These are phyloP conservation scores for Pyrocephalus nanus DNA, from an alignment of 2,797 vertebrate genomes.

Conservation along the genomic window DNA sequence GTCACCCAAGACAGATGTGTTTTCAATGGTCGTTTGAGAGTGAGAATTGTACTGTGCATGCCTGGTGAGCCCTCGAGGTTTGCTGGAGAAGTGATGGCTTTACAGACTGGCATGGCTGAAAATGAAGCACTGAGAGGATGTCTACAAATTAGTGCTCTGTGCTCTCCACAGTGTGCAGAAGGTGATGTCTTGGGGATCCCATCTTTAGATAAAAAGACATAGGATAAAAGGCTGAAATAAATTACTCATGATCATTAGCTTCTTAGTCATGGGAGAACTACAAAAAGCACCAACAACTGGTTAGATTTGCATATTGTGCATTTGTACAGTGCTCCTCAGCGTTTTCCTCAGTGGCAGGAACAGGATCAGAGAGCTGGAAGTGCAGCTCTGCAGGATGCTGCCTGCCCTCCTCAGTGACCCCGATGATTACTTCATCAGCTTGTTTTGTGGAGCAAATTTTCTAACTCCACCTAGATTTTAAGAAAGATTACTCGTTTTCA, in stretches of 20 bases:
- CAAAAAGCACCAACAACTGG: background rate
- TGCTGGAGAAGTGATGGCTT: background rate
- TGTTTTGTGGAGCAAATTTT: background rate
- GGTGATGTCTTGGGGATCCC: background rate
- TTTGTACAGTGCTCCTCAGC: background rate
- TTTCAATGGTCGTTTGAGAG: background rate
- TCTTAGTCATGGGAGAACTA: background rate
- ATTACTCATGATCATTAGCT: background rate
- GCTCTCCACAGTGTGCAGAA: background rate
- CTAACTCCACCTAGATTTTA: background rate
- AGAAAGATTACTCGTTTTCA: slow-evolving; percentile 18
- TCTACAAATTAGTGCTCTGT: background rate
- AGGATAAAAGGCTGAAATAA: background rate
- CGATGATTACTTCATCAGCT: background rate
- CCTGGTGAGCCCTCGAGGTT: background rate
- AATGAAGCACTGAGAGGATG: background rate
- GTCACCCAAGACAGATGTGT: background rate
- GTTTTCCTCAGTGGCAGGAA: background rate
- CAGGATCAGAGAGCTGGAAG: background rate
- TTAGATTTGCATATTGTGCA: background rate
- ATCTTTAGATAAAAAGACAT: background rate
- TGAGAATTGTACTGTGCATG: rapidly evolving
- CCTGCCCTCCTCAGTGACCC: background rate
- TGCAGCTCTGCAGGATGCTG: background rate
- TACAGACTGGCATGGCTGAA: background rate